A percentile compares a stretch with the other conserved stretches of the same genome.
Conservation (phyloP, 1,140 invertebrate species). For the Chymomyza costata region DNA sequence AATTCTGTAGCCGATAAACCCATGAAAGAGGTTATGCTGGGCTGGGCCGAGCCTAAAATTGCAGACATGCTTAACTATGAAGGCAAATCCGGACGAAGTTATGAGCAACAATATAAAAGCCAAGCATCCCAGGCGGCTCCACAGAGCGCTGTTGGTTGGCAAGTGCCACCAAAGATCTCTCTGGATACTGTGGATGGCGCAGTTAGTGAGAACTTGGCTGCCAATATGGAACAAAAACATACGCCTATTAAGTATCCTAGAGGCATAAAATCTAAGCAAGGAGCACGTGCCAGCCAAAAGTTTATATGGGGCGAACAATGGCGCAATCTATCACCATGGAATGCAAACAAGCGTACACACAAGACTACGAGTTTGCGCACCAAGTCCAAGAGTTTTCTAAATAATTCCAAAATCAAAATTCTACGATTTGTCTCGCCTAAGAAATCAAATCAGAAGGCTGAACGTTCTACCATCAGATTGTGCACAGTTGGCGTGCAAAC, state of each 20-base stretch:
- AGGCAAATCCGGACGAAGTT: slow-evolving; percentile 8
- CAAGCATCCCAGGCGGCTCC: slow-evolving; percentile 45
- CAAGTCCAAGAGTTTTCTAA: slow-evolving; percentile 57
- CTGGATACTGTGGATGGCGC: slow-evolving; percentile 64
- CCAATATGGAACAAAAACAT: slow-evolving; percentile 57
- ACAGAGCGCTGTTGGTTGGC: slow-evolving; percentile 57
- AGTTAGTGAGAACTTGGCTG: slow-evolving; percentile 51
- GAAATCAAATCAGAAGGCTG: slow-evolving; percentile 40
- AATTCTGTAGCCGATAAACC: slow-evolving; percentile 24
- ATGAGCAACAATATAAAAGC: slow-evolving; percentile 24
- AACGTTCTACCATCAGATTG: slow-evolving; percentile 10
- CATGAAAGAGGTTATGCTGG: slow-evolving; percentile 47
- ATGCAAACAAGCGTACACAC: slow-evolving; percentile 12
- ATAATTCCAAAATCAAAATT: slow-evolving; percentile 66
- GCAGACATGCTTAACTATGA: slow-evolving; percentile 64
- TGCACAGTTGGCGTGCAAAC: slow-evolving; percentile 63
- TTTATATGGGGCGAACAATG: slow-evolving; percentile 64
- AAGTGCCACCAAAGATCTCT: slow-evolving; percentile 48
- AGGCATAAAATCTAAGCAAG: slow-evolving; percentile 6
- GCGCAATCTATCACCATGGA: slow-evolving; percentile 60
- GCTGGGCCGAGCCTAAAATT: slow-evolving; percentile 63
- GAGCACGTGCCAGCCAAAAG: slow-evolving; percentile 39
- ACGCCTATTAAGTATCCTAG: slow-evolving; percentile 58
- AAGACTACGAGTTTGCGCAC: slow-evolving; percentile 21
- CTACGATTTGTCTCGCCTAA: slow-evolving; percentile 66